phyloP scores from a whole-genome alignment of 1,140 invertebrate species.

The Ladona fulva region DNA sequence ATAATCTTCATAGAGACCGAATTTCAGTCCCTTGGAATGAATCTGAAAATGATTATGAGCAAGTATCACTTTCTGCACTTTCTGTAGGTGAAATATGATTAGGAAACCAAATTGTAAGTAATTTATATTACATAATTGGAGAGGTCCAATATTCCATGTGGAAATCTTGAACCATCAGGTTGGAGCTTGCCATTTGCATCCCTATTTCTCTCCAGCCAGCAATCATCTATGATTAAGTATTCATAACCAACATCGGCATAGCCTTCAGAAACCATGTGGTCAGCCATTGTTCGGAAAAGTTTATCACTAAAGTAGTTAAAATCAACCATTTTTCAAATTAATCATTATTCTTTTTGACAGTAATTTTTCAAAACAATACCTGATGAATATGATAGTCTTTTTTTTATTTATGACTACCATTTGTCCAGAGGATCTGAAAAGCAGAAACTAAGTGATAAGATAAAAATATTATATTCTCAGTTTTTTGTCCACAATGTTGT shows the following conservation, averaged over 20 bases:
- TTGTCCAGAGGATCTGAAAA: too few relatives aligned
- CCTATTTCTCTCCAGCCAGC: slow-evolving; percentile 80
- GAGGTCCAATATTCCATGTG: slow-evolving; percentile 81
- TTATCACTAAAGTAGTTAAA: slow-evolving; percentile 58
- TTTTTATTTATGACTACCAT: too few relatives aligned
- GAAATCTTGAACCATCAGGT: slow-evolving; percentile 79
- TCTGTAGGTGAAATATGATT: not conserved
- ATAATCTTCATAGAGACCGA: slow-evolving; percentile 96
- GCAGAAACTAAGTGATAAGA: too few relatives aligned
- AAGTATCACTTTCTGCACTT: not conserved
- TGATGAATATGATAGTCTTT: too few relatives aligned
- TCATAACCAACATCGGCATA: slow-evolving; percentile 84
- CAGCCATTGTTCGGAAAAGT: slow-evolving; percentile 85
- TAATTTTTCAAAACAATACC: too few relatives aligned
- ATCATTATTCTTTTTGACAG: slow-evolving; percentile 1
- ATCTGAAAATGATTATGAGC: slow-evolving; percentile 51
- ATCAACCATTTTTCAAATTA: not conserved
- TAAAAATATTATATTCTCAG: too few relatives aligned
- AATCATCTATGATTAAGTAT: slow-evolving; percentile 92
- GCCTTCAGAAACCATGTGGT: slow-evolving; percentile 78
- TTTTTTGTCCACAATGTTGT: too few relatives aligned
- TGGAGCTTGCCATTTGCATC: slow-evolving; percentile 66
- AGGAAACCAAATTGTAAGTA: not conserved
- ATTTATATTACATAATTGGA: slow-evolving; percentile 75
- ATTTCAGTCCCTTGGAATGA: slow-evolving; percentile 86